Percentiles rank a stretch among this genome's conserved stretches.
These are phyloP conservation scores for Bicyclus anynana DNA, from an alignment of 1,140 invertebrate species.

Conservation along the genomic window DNA sequence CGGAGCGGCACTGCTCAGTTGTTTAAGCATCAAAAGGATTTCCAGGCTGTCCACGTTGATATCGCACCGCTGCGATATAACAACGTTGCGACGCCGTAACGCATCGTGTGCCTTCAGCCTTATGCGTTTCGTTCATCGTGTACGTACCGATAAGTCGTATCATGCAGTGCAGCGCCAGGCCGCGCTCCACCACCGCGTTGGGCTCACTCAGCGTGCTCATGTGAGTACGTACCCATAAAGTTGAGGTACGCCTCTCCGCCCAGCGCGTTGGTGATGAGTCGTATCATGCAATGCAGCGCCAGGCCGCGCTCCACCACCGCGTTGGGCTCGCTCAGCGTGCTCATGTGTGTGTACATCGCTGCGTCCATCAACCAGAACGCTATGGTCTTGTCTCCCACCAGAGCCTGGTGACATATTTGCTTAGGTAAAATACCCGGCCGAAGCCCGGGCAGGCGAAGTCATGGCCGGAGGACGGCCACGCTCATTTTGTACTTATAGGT, in stretches of 20 bases:
- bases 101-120: too few species aligned
- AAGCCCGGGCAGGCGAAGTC: too few species aligned
- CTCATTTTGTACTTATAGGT: too few species aligned
- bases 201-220: not conserved
- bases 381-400: constrained; percentile 99
- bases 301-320: constrained; percentile 93
- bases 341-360: constrained; percentile 99
- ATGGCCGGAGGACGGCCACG: too few species aligned
- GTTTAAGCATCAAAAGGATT: too few species aligned
- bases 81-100: too few species aligned
- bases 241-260: constrained; percentile 99
- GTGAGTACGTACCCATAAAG: constrained; percentile 89
- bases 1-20: too few species aligned
- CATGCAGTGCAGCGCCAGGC: constrained; percentile 97
- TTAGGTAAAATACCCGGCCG: too few species aligned
- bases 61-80: too few species aligned
- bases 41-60: too few species aligned
- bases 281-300: constrained; percentile 97
- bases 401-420: too few species aligned
- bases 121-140: constrained; percentile 92
- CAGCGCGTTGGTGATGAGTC: constrained; percentile 94
- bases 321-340: constrained; percentile 82
- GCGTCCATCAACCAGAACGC: constrained; percentile 99
- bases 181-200: constrained; percentile 89
- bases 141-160: constrained; percentile 97